phyloP scores from a whole-genome alignment of 2,888 invertebrate species.

The Calliopum simillimum region DNA sequence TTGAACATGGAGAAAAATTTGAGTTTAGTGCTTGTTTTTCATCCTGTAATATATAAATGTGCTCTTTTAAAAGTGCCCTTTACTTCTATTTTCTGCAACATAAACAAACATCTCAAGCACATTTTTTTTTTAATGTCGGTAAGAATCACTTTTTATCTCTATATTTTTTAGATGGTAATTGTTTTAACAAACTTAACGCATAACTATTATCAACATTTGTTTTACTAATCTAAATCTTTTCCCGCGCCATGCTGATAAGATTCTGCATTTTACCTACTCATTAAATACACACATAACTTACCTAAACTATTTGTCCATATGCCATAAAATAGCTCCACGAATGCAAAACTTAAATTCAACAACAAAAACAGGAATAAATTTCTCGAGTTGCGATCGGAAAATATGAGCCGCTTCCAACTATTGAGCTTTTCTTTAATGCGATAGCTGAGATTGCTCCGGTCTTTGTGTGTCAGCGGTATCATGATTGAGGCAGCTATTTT shows the following conservation, averaged over 20 bases:
- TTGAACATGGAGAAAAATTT: no score
- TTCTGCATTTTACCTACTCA: background rate
- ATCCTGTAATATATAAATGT: no score
- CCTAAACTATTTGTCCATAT: slow-evolving; percentile 89
- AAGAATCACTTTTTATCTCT: background rate
- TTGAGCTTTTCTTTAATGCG: slow-evolving; percentile 80
- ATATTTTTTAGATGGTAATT: background rate
- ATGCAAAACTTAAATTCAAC: slow-evolving; percentile 95
- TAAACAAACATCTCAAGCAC: no score
- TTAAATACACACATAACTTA: slow-evolving; percentile 59
- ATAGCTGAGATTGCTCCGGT: slow-evolving; percentile 74
- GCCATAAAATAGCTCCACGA: slow-evolving; percentile 94
- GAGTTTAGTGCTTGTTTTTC: no score
- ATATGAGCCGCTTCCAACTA: slow-evolving; percentile 86
- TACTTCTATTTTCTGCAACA: no score
- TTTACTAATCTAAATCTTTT: background rate
- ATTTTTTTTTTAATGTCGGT: no score
- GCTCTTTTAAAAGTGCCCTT: no score
- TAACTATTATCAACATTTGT: background rate
- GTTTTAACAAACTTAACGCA: background rate
- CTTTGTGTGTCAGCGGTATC: slow-evolving; percentile 79
- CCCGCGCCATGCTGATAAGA: background rate
- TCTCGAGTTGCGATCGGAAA: slow-evolving; percentile 92
- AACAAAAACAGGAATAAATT: slow-evolving; percentile 93
- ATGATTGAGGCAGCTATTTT: slow-evolving; percentile 46